These are phyloP conservation scores for Bombylius major DNA, from an alignment of 2,888 invertebrate species.

Conservation along the genomic window DNA sequence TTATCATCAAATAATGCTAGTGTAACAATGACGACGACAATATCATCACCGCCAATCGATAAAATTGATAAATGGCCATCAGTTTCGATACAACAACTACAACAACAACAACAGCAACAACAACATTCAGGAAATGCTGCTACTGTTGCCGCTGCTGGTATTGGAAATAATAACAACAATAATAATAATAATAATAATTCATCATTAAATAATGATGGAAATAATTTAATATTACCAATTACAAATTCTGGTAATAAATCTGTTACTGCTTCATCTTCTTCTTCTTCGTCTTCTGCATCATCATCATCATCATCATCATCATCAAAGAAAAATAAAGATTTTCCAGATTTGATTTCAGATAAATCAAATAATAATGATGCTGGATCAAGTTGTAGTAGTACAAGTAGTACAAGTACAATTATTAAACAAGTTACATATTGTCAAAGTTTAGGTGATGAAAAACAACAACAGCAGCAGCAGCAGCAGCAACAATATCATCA, in stretches of 20 bases:
- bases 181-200: neutral
- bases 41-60: slow-evolving; percentile 5
- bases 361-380: slow-evolving; percentile 8
- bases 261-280: neutral
- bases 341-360: slow-evolving; percentile 20
- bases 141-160: neutral
- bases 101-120: slow-evolving; percentile 5
- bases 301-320: no score
- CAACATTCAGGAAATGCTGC: slow-evolving; percentile 14
- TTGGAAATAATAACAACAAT: neutral
- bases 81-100: slow-evolving; percentile 11
- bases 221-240: neutral
- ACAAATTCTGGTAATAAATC: neutral
- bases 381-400: slow-evolving; percentile 11
- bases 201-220: no score
- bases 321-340: slow-evolving; percentile 18
- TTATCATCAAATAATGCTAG: no score
- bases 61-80: slow-evolving; percentile 19
- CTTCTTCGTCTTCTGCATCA: no score
- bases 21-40: neutral
- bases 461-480: neutral
- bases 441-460: slow-evolving; percentile 19
- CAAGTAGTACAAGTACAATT: slow-evolving; percentile 11
- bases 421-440: slow-evolving; percentile 22
- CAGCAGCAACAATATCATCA: neutral